Evolutionary conservation across 2,113 vertebrate genomes (phyloP).

Genomic region (Pedionomus torquatus): DNA sequence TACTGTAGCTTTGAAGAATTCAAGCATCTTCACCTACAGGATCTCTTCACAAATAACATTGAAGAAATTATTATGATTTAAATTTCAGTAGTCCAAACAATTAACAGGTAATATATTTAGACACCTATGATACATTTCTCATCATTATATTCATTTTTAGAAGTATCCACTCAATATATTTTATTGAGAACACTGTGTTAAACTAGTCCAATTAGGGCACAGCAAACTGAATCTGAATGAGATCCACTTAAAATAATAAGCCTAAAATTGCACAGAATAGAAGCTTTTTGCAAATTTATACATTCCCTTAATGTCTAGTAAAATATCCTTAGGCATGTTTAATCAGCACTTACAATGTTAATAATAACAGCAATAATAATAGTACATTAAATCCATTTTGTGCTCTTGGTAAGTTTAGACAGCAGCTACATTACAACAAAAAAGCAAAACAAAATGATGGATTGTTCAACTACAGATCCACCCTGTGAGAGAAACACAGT

Average conservation of each 20-base stretch:
- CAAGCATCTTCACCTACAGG: not conserved
- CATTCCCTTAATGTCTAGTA: constrained; percentile 78
- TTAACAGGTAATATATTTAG: not conserved
- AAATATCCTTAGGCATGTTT: constrained; percentile 80
- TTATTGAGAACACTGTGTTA: constrained; percentile 57
- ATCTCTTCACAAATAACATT: not conserved
- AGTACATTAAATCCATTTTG: constrained; percentile 57
- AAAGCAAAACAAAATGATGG: constrained; percentile 25
- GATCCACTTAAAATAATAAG: constrained; percentile 79
- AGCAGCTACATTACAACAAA: constrained; percentile 18
- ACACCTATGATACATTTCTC: not conserved
- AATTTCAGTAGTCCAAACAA: not conserved
- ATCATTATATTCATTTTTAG: constrained; percentile 14
- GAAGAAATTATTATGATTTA: not conserved
- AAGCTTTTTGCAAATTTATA: constrained; percentile 81
- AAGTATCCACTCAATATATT: constrained; percentile 40
- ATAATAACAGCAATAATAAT: constrained; percentile 71
- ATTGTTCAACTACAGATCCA: not conserved
- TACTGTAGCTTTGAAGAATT: not conserved
- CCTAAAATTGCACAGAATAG: constrained; percentile 72
- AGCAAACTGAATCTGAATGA: constrained; percentile 74
- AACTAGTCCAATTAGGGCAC: constrained; percentile 74
- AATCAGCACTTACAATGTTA: constrained; percentile 68
- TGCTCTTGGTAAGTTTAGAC: constrained; percentile 53
- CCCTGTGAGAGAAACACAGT: not conserved